Percentiles rank a stretch among this genome's conserved stretches.
Evolutionary conservation across 2,888 invertebrate species (phyloP).

Genomic region (Scotopteryx bipunctaria): DNA sequence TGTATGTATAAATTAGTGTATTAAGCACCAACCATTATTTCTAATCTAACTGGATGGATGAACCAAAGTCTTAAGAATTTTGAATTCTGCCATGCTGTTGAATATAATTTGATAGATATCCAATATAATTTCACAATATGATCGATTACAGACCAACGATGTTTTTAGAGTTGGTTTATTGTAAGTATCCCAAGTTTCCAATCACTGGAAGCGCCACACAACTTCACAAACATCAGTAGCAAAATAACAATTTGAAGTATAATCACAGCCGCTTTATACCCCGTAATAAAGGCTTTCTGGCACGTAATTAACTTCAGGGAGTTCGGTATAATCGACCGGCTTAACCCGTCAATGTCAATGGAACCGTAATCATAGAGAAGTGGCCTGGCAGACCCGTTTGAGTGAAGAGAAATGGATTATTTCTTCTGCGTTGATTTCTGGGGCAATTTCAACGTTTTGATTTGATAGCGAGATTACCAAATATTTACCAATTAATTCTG

Average conservation of each 20-base stretch:
- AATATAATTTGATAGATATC: too few relatives aligned
- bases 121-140: too few relatives aligned
- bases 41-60: too few relatives aligned
- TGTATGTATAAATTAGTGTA: too few relatives aligned
- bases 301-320: conserved; percentile 50
- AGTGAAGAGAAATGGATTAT: conserved; percentile 16
- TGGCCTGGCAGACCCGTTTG: conserved; percentile 35
- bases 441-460: not conserved
- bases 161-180: too few relatives aligned
- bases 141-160: too few relatives aligned
- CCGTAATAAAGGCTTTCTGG: conserved; percentile 37
- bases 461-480: too few relatives aligned
- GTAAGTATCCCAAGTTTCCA: not conserved
- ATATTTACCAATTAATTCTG: too few relatives aligned
- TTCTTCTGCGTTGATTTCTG: conserved; percentile 11
- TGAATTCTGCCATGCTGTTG: too few relatives aligned
- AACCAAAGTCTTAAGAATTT: too few relatives aligned
- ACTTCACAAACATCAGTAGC: conserved; percentile 24
- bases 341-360: conserved; percentile 47
- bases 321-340: conserved; percentile 46
- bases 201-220: conserved; percentile 14
- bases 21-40: too few relatives aligned
- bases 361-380: conserved; percentile 43
- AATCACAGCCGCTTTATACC: conserved; percentile 37
- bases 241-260: conserved; percentile 46